phyloP scores from a whole-genome alignment of 2,113 vertebrate genomes.

The Corythaeola cristata region DNA sequence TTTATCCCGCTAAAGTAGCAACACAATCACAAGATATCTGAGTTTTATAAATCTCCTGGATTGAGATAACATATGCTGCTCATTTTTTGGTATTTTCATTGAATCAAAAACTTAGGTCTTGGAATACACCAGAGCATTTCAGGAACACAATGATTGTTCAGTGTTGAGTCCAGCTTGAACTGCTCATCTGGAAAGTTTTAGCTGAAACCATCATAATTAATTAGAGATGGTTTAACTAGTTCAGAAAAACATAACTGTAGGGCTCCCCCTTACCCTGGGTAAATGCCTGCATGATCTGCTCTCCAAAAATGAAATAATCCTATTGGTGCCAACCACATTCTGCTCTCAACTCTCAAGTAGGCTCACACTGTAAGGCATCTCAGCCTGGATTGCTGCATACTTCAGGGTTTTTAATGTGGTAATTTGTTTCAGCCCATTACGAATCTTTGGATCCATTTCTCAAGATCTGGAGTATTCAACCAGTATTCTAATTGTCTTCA shows the following conservation, averaged over 20 bases:
- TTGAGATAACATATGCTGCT: background rate
- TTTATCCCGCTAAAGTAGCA: conserved; percentile 28
- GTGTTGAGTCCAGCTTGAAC: background rate
- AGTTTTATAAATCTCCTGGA: conserved; percentile 9
- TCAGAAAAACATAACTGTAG: background rate
- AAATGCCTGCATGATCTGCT: background rate
- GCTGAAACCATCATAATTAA: conserved; percentile 47
- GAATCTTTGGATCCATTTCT: background rate
- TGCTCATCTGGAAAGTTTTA: conserved; percentile 46
- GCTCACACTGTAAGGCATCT: background rate
- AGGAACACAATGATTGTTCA: background rate
- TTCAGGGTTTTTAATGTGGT: background rate
- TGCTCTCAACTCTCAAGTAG: background rate
- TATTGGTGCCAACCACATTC: background rate
- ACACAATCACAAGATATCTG: background rate
- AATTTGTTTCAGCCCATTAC: background rate
- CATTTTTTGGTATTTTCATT: conserved; percentile 11
- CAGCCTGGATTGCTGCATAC: background rate
- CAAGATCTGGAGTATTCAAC: background rate
- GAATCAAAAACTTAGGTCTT: background rate
- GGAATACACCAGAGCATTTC: background rate
- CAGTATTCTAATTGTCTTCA: background rate
- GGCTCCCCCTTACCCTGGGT: background rate
- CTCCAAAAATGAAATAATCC: conserved; percentile 29
- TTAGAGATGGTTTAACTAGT: conserved; percentile 44